A percentile compares a stretch with the other conserved stretches of the same genome.
These are phyloP conservation scores for Adineta ricciae DNA, from an alignment of 2,888 invertebrate species.

Conservation along the genomic window DNA sequence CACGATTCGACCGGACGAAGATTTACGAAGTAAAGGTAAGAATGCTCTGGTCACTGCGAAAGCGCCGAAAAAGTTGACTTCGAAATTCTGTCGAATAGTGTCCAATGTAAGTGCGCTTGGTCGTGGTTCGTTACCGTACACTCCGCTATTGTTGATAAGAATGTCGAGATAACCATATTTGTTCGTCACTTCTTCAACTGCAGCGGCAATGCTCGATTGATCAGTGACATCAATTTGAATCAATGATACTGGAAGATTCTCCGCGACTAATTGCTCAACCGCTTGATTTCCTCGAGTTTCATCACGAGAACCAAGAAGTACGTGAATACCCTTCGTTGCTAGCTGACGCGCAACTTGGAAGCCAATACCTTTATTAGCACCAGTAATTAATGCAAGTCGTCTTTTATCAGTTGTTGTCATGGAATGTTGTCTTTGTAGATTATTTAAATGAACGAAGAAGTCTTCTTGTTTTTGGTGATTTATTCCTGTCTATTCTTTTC, in stretches of 20 bases:
- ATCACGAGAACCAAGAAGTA: constrained; percentile 11
- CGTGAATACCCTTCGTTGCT: not conserved
- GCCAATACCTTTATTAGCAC: not conserved
- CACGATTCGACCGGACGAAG: not conserved
- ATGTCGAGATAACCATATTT: not conserved
- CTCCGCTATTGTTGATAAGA: not conserved
- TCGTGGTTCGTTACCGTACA: not conserved
- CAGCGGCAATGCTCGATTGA: not conserved
- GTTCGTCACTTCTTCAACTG: not conserved
- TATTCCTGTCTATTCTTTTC: not conserved
- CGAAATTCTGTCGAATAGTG: not conserved
- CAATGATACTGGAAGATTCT: not conserved
- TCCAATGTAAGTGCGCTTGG: not conserved
- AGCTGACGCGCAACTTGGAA: not conserved
- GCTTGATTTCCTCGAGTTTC: not conserved
- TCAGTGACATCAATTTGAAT: not conserved
- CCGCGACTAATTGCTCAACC: not conserved
- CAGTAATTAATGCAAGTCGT: not conserved
- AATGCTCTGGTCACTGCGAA: constrained; percentile 6
- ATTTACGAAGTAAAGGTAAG: not conserved
- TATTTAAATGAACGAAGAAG: no score
- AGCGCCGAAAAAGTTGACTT: not conserved
- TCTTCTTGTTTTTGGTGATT: no score
- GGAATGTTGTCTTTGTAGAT: no score
- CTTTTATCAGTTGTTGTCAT: not conserved